Evolutionary conservation across 2,113 vertebrate genomes (phyloP).

Genomic region (Hirundichthys speculiger): DNA sequence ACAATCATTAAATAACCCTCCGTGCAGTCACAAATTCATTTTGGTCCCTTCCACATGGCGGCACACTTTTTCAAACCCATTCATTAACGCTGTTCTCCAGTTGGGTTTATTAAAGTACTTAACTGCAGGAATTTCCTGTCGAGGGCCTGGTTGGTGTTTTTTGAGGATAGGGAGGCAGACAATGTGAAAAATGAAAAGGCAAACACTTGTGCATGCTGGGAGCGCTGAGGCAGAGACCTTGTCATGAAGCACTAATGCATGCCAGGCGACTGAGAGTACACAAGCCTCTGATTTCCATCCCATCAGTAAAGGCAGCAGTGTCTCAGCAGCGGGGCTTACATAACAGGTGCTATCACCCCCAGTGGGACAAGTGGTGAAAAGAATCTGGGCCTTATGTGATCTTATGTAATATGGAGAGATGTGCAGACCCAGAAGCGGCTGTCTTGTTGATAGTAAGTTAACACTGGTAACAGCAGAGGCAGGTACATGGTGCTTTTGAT

Average conservation of each 20-base stretch:
- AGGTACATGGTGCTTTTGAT: too few relatives aligned
- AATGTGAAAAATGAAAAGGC: slow-evolving; percentile 66
- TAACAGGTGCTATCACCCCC: slow-evolving; percentile 48
- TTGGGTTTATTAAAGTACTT: slow-evolving; percentile 45
- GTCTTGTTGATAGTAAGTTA: slow-evolving; percentile 14
- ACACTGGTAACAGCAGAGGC: slow-evolving; percentile 17
- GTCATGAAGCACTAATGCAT: slow-evolving; percentile 65
- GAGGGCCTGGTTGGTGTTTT: slow-evolving; percentile 1
- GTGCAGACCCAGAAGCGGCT: background rate
- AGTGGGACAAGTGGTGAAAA: slow-evolving; percentile 34
- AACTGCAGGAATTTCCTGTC: slow-evolving; percentile 60
- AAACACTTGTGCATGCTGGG: slow-evolving; percentile 54
- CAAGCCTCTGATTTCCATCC: slow-evolving; percentile 38
- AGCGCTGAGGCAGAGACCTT: slow-evolving; percentile 51
- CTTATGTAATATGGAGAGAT: slow-evolving; percentile 38
- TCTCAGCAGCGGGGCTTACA: slow-evolving; percentile 36
- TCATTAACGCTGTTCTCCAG: slow-evolving; percentile 37
- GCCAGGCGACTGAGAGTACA: slow-evolving; percentile 46
- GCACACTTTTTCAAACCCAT: slow-evolving; percentile 24
- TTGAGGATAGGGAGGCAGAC: slow-evolving; percentile 24
- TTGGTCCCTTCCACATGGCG: slow-evolving; percentile 27
- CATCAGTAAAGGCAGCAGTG: slow-evolving; percentile 34
- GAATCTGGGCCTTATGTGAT: slow-evolving; percentile 1
- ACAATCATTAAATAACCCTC: background rate
- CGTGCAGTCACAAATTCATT: background rate